These are phyloP conservation scores for Parauchenoglanis punctatus DNA, from an alignment of 2,797 vertebrate genomes.

Conservation along the genomic window DNA sequence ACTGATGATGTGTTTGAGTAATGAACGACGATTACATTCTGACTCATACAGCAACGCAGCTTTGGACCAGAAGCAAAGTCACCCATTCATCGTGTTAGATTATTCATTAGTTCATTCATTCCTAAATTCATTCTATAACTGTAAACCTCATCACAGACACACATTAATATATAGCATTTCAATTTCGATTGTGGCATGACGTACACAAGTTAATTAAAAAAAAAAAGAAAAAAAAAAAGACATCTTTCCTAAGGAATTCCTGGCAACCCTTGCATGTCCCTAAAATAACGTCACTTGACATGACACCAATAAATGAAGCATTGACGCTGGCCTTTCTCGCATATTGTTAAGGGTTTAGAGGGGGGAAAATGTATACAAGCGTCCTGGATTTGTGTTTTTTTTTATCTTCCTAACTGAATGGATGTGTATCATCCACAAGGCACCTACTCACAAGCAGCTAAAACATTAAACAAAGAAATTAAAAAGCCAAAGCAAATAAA, in stretches of 20 bases:
- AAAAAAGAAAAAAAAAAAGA: slow-evolving; percentile 35
- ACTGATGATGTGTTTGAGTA: slow-evolving; percentile 21
- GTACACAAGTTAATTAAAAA: slow-evolving; percentile 49
- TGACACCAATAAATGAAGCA: neutral
- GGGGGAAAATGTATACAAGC: neutral
- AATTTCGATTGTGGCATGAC: slow-evolving; percentile 75
- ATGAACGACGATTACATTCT: slow-evolving; percentile 52
- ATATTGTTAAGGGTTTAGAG: slow-evolving; percentile 3
- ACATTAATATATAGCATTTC: slow-evolving; percentile 56
- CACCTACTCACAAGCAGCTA: slow-evolving; percentile 75
- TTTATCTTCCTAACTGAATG: neutral
- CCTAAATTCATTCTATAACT: slow-evolving; percentile 38
- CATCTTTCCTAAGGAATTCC: slow-evolving; percentile 48
- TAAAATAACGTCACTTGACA: slow-evolving; percentile 29
- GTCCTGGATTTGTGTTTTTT: neutral
- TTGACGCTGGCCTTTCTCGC: neutral
- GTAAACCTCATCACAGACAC: slow-evolving; percentile 52
- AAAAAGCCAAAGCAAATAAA: slow-evolving; percentile 42
- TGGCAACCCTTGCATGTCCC: slow-evolving; percentile 37
- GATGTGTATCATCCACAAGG: slow-evolving; percentile 64
- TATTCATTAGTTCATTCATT: slow-evolving; percentile 35
- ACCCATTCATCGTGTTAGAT: slow-evolving; percentile 19
- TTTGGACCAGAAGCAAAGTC: slow-evolving; percentile 53
- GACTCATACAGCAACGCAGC: slow-evolving; percentile 39
- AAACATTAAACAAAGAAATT: slow-evolving; percentile 39